Evolutionary conservation across 2,888 invertebrate genomes (phyloP), one percentile per base, ranked within the genome.

Genomic region (Chrysotoxum bicinctum): DNA sequence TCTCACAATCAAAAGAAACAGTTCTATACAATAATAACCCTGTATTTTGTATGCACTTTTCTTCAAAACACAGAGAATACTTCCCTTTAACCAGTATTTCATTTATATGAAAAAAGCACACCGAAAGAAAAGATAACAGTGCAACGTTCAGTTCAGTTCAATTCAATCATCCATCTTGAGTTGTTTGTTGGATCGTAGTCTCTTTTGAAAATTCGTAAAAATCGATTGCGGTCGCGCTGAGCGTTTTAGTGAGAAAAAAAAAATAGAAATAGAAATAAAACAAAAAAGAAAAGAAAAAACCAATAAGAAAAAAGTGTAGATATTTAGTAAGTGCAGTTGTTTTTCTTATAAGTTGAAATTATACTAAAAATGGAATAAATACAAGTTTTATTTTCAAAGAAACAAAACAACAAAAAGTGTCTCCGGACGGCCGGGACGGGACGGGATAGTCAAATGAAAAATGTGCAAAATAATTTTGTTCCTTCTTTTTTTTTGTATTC

Each of bases 111-210:
- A 68, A 62, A 64, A 72, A 52, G 23, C 54, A 76, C 70, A 56
- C 56, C 3, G 14, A 62, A 23, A 10, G 12, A 45, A 64, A 81
- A 85, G 85, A 85, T 85, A 85, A 85, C 85, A 85, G 85, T 85
- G 81, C 85, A 85, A 66, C 58, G 4, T 8, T 26, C 32, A 64
- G 66, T 56, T 56, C 74, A 74, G 52, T 66, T 66, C 50, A 50
- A 50, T 66, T 66, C 83, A 79, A 74, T 85, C 85, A 76, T 81
- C 85, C 85, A 85, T 77, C 73, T 85, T 73, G 85, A 73, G 77
- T 85, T 54, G 75, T 68, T 35, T 43, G 48, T 54, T 64, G n/a
- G 35, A 2, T 72, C 26, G 84, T 66, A 12, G 3, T 48, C 12
- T 35, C 10, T 14, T 35, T 35, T 60, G 43, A 45, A n/a, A 21